Conservation (phyloP, 2,888 invertebrate genomes). For the Scaptodrosophila latifasciaeformis region DNA sequence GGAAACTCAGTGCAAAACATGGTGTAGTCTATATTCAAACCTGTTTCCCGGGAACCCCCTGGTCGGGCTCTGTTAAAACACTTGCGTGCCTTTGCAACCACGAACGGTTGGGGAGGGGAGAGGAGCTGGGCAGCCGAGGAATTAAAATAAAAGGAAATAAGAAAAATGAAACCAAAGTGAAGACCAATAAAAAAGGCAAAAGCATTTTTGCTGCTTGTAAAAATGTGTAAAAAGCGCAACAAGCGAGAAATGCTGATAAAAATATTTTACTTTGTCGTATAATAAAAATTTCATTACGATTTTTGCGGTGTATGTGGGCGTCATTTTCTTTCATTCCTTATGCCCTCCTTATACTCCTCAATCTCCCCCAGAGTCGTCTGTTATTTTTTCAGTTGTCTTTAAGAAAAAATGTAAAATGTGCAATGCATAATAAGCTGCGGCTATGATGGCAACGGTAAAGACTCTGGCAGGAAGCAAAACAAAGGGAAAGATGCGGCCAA, state of each 20-base stretch:
- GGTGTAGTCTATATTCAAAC: too few relatives aligned
- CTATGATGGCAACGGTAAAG: background rate
- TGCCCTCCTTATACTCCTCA: too few relatives aligned
- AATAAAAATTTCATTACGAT: constrained; percentile 68
- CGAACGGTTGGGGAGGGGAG: too few relatives aligned
- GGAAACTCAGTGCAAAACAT: too few relatives aligned
- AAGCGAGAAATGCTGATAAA: constrained; percentile 66
- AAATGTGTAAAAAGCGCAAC: constrained; percentile 50
- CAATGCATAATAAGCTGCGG: constrained; percentile 63
- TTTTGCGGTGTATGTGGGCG: constrained; percentile 54
- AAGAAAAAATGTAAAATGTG: constrained; percentile 63
- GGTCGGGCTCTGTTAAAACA: too few relatives aligned
- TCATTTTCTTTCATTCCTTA: background rate
- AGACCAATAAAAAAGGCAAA: background rate
- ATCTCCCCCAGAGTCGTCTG: constrained; percentile 5
- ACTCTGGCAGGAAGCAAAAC: constrained; percentile 9
- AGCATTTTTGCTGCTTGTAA: background rate
- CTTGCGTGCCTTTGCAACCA: too few relatives aligned
- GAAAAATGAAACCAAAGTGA: background rate
- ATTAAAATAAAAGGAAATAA: background rate
- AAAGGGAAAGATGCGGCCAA: constrained; percentile 34
- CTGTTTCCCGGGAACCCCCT: too few relatives aligned
- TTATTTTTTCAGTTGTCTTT: constrained; percentile 16
- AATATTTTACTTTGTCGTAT: constrained; percentile 67
- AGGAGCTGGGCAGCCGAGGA: too few relatives aligned